A percentile compares a stretch with the other conserved stretches of the same genome.
Evolutionary conservation across 2,797 vertebrate species (phyloP).

Genomic region (Sylvilagus floridanus): DNA sequence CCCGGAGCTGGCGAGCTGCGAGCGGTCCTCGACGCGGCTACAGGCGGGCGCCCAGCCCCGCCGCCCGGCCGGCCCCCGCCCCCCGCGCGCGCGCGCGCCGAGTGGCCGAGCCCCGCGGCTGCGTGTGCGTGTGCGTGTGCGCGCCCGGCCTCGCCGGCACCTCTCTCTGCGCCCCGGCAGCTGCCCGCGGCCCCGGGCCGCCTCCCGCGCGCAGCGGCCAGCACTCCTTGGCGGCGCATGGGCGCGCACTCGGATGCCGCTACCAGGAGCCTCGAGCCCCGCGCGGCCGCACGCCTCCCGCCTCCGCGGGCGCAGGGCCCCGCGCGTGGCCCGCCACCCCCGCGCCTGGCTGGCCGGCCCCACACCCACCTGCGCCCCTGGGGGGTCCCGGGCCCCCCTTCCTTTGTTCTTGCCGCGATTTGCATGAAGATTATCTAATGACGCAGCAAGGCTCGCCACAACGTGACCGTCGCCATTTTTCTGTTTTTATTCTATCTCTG

Average conservation of each 20-base stretch:
- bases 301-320: neutral
- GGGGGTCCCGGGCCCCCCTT: conserved; percentile 56
- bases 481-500: conserved; percentile 96
- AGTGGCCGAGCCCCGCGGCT: neutral
- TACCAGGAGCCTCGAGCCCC: neutral
- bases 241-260: neutral
- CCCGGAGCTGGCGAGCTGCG: neutral
- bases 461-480: conserved; percentile 99
- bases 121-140: neutral
- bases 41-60: neutral
- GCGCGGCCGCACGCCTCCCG: neutral
- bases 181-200: neutral
- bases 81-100: conserved; percentile 4
- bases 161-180: neutral
- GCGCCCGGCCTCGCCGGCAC: conserved; percentile 13
- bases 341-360: neutral
- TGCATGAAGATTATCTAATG: conserved; percentile 94
- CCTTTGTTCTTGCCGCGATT: conserved; percentile 88
- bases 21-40: neutral
- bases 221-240: neutral
- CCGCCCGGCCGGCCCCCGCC: conserved; percentile 54
- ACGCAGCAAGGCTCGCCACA: conserved; percentile 95
- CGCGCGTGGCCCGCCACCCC: neutral
- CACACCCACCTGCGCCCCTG: conserved; percentile 72
- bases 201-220: neutral